Base-by-base conservation (phyloP, 2,888 invertebrate genomes). In the Carpatolechia fugitivella region DNA sequence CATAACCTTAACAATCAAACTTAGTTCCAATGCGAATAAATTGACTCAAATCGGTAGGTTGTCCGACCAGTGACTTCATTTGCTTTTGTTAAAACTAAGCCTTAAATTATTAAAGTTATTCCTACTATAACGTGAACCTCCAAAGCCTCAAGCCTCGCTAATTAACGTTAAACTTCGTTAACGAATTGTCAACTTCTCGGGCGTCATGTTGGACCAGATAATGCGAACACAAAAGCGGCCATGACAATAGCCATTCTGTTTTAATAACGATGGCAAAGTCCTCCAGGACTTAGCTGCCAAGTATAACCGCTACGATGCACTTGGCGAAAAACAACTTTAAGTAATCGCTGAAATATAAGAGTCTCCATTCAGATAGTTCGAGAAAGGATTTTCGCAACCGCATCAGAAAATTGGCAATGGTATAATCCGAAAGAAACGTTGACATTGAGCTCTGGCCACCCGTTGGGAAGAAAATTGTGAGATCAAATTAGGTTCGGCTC, bases 401-500 rank as follows among this genome's bases (percentile, higher is more conserved):
- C 70, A 68, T 66, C 69, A 57, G 74, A 74, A 82, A 84, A 83
- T 40, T 16, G 40, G 18, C 40, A 18, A 20, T 18, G 24, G 40
- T 18, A 41, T 41, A 41, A 41, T 83, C 85, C 81, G 74, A 82
- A 82, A 80, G 85, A 84, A 85, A 85, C 80, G 83, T 81, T 82
- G 85, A 85, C 85, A 83, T 77, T 82, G 80, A 83, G 84, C 84
- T 20, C 40, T 18, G 40, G 76, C 70, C 78, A 64, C 77, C 79
- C 76, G 71, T 64, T 68, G 74, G 70, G 72, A 76, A 79, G 80
- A 82, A 83, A 83, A 85, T 86, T 85, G 84, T 81, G 65, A 80
- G 83, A 85, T 85, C 80, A 82, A 85, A 85, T 85, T 85, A 85
- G 80, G 80, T 80, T 67, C 71, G 66, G 76, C 65, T 69, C 70